Conservation (phyloP, 2,888 invertebrate species). For the Argyra leucocephala region DNA sequence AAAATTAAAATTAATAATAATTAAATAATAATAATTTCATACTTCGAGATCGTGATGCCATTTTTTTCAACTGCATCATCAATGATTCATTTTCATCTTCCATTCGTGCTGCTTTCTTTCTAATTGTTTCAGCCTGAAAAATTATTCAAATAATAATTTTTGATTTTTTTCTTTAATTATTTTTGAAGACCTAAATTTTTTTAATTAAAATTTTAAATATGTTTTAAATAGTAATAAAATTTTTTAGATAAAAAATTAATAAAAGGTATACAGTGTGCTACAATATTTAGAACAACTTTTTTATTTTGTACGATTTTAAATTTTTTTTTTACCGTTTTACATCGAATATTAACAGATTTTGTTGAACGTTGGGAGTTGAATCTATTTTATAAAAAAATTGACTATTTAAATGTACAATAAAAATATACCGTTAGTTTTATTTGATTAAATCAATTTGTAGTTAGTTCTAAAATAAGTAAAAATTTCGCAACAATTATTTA, state of each 20-base stretch:
- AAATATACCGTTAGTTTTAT: no score
- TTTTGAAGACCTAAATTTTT: background rate
- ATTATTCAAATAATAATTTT: background rate
- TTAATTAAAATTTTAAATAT: background rate
- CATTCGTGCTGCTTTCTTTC: slow-evolving; percentile 81
- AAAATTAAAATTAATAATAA: slow-evolving; percentile 27
- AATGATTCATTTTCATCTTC: slow-evolving; percentile 96
- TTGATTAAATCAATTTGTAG: no score
- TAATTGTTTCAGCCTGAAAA: slow-evolving; percentile 72
- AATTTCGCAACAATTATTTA: no score
- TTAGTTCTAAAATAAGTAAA: no score
- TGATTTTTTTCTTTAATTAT: background rate
- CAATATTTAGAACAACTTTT: no score
- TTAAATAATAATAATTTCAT: slow-evolving; percentile 45
- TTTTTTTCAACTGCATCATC: slow-evolving; percentile 90
- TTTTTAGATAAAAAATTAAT: background rate
- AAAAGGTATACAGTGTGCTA: no score
- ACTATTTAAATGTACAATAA: no score
- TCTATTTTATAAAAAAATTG: no score
- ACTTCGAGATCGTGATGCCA: slow-evolving; percentile 80
- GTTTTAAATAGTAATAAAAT: background rate
- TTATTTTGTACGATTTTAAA: no score
- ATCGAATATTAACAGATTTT: no score
- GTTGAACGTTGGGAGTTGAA: no score
- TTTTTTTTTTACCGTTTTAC: no score